Base-by-base conservation (phyloP, 2,797 vertebrate species). In the Meriones psammophilus region DNA sequence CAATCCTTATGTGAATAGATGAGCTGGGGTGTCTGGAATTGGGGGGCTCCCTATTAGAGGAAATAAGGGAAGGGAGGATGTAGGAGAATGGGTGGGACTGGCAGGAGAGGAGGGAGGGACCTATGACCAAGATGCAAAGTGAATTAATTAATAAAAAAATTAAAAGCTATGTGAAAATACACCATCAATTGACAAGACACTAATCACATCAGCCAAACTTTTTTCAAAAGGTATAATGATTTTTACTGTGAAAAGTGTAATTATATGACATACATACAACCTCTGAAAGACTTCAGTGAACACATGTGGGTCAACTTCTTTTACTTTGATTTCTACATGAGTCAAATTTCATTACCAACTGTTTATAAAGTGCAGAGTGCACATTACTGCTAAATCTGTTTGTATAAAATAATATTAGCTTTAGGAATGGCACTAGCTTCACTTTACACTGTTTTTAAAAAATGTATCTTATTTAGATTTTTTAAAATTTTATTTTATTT, bases 401-500 rank as follows among this genome's bases (percentile, higher is more conserved):
- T 94, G 33, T 90, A 28, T 96, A 88, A 97, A 92, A 90, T 94
- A 97, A 76, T 85, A 74, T 96, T 91, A 92, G 22, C 39, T 91
- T 96, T 58, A 94, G 46, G 91, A 92, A 94, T 77, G 79, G 73
- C 7, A 90, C 20, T 76, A 60, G 17, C 5, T 89, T 26, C 68
- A 77, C 28, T 30, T 54, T 68, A 36, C 42, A 22, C 69, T 91
- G 92, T 64, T 91, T 89, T 24, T 42, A 42, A 42, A 69, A 79
- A 28, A 39, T 78, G 18, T 94, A 94, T 92, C 22, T 68, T 50
- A 10, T 50, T 50, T 50, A 42, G 42, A 6, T 42, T 42, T 42
- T 42, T 42, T 42, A 42, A 42, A 42, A 42, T 42, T 7, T 42
- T 42, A 42, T 42, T 42, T 42, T 42, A 4, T 42, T 42, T 42